A percentile compares a stretch with the other conserved stretches of the same genome.
These are phyloP conservation scores for Aptenodytes patagonicus DNA, from an alignment of 2,113 vertebrate genomes.

Conservation along the genomic window DNA sequence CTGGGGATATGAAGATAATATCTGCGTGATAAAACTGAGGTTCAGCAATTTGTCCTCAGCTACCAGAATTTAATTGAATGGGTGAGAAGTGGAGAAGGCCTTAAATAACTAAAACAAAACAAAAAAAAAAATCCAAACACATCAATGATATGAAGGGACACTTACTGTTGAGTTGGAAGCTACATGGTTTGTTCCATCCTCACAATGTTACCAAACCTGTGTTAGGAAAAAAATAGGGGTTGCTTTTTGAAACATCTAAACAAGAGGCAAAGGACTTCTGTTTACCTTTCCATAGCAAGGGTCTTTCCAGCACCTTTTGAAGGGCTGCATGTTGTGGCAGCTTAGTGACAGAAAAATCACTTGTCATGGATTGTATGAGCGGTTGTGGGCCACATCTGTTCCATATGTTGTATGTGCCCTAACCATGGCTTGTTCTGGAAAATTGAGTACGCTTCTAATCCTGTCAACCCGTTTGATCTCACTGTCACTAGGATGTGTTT, in stretches of 20 bases:
- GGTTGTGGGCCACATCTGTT: neutral
- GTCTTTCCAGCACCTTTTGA: neutral
- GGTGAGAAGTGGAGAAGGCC: neutral
- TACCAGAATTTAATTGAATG: neutral
- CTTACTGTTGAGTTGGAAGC: neutral
- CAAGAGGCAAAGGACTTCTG: neutral
- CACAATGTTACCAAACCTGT: neutral
- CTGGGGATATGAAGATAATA: neutral
- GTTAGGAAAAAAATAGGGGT: neutral
- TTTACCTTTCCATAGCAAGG: neutral
- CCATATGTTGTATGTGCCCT: neutral
- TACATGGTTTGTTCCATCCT: neutral
- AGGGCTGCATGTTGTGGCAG: neutral
- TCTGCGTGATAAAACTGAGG: slow-evolving; percentile 2
- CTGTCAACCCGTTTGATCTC: neutral
- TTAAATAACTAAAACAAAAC: neutral
- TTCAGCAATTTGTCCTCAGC: slow-evolving; percentile 6
- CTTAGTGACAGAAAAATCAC: neutral
- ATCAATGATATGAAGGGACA: neutral
- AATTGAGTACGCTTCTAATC: accelerated
- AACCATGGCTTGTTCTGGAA: neutral
- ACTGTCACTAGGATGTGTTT: neutral
- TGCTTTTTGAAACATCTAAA: neutral
- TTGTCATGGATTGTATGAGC: neutral
- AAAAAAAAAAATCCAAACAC: neutral